Percentiles rank a stretch among this genome's conserved stretches.
phyloP scores from a whole-genome alignment of 2,888 invertebrate genomes.

The Volucella bombylans region DNA sequence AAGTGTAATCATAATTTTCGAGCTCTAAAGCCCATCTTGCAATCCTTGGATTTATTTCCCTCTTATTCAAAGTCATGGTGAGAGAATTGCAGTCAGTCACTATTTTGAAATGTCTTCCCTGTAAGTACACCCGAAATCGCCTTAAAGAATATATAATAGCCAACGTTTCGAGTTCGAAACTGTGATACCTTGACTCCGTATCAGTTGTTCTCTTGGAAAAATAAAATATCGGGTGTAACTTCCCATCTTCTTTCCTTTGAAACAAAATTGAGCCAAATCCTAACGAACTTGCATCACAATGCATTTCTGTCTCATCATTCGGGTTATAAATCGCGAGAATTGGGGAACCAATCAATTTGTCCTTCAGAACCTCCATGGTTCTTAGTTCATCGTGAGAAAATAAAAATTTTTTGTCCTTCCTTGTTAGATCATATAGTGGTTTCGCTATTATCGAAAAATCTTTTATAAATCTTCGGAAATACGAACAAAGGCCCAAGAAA shows the following conservation, averaged over 20 bases:
- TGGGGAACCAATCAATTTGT: no score
- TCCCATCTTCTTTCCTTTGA: slow-evolving; percentile 53
- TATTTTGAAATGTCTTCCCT: slow-evolving; percentile 74
- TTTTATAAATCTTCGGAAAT: no score
- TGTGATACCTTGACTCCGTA: slow-evolving; percentile 74
- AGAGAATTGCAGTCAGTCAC: slow-evolving; percentile 76
- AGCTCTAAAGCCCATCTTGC: slow-evolving; percentile 25
- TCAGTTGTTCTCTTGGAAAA: slow-evolving; percentile 74
- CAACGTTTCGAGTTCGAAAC: slow-evolving; percentile 74
- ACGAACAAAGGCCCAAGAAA: no score
- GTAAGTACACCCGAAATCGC: slow-evolving; percentile 75
- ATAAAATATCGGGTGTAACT: slow-evolving; percentile 50
- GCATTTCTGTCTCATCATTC: slow-evolving; percentile 51
- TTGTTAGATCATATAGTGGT: slow-evolving; percentile 16
- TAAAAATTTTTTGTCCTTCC: background rate
- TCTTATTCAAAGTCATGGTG: slow-evolving; percentile 66
- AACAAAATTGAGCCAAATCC: slow-evolving; percentile 76
- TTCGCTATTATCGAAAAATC: background rate
- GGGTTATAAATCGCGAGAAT: slow-evolving; percentile 37
- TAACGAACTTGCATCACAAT: slow-evolving; percentile 76
- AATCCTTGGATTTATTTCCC: slow-evolving; percentile 64
- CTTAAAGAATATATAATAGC: slow-evolving; percentile 75
- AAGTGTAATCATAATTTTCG: slow-evolving; percentile 6
- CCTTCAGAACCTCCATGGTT: background rate
- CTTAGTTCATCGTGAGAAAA: background rate